Conservation (phyloP, 2,888 invertebrate species). For the Drosophila testacea region DNA sequence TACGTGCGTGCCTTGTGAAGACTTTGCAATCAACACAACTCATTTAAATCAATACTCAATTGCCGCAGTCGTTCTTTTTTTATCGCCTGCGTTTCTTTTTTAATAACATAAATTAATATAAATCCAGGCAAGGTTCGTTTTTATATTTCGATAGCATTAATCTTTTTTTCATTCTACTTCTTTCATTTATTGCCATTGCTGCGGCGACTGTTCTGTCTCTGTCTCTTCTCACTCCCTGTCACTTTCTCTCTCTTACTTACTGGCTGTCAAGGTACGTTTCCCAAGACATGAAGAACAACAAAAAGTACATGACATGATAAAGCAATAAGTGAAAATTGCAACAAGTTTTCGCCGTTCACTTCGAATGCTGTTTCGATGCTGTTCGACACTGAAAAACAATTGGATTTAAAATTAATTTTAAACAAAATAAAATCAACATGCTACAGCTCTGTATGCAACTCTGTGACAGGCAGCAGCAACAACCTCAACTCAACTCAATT, state of each 20-base stretch:
- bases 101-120: constrained; percentile 54
- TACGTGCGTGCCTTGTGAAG: constrained; percentile 32
- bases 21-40: constrained; percentile 26
- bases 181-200: constrained; percentile 6
- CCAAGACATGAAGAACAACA: constrained; percentile 38
- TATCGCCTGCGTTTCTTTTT: constrained; percentile 34
- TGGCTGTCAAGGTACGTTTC: constrained; percentile 37
- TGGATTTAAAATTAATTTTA: constrained; percentile 69
- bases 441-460: constrained; percentile 15
- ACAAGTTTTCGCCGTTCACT: constrained; percentile 62
- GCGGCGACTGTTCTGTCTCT: background rate
- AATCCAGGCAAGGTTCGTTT: constrained; percentile 44
- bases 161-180: constrained; percentile 31
- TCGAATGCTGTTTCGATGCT: constrained; percentile 25
- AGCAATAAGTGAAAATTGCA: constrained; percentile 75
- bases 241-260: constrained; percentile 1
- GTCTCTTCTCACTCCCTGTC: background rate
- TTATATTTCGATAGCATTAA: constrained; percentile 51
- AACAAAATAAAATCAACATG: constrained; percentile 62
- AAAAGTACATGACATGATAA: constrained; percentile 61
- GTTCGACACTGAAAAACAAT: constrained; percentile 61
- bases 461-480: constrained; percentile 31
- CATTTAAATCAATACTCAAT: constrained; percentile 66
- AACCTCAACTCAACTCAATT: constrained; percentile 75
- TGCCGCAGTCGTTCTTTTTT: constrained; percentile 19